These are phyloP conservation scores for Pomatostomus ruficeps DNA, from an alignment of 2,113 vertebrate species.

Conservation along the genomic window DNA sequence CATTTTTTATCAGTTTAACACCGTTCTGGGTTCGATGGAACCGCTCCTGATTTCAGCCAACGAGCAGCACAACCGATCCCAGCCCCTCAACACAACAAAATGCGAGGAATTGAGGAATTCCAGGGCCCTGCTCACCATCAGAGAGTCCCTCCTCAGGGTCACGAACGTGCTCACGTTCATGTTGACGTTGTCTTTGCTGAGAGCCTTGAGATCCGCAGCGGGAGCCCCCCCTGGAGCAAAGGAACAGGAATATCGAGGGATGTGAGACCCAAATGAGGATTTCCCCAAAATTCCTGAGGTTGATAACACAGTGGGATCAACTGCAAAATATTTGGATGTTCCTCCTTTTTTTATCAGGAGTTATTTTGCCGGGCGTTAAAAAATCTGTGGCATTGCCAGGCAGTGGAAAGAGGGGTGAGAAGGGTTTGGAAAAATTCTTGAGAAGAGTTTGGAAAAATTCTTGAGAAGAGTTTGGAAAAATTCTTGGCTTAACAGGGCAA, in stretches of 20 bases:
- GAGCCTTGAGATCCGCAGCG: slow-evolving; percentile 11
- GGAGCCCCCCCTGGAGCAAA: slow-evolving; percentile 53
- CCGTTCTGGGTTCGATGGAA: neutral
- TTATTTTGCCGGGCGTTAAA: neutral
- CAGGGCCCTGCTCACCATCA: slow-evolving; percentile 46
- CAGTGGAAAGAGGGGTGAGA: neutral
- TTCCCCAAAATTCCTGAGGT: neutral
- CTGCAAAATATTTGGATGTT: neutral
- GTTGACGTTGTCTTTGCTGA: slow-evolving; percentile 15
- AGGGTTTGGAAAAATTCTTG: neutral
- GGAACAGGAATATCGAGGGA: neutral
- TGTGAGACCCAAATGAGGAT: neutral
- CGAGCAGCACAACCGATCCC: rapidly evolving
- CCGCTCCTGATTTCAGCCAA: neutral
- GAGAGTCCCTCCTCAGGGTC: neutral
- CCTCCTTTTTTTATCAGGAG: neutral
- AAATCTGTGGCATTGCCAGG: neutral
- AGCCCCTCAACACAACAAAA: rapidly evolving
- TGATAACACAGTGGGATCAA: neutral
- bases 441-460: neutral
- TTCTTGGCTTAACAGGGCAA: neutral
- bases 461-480: neutral
- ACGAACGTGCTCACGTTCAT: slow-evolving; percentile 55
- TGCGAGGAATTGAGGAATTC: rapidly evolving
- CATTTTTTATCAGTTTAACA: neutral